Evolutionary conservation across 2,113 vertebrate genomes (phyloP).

Genomic region (Cacatua alba): DNA sequence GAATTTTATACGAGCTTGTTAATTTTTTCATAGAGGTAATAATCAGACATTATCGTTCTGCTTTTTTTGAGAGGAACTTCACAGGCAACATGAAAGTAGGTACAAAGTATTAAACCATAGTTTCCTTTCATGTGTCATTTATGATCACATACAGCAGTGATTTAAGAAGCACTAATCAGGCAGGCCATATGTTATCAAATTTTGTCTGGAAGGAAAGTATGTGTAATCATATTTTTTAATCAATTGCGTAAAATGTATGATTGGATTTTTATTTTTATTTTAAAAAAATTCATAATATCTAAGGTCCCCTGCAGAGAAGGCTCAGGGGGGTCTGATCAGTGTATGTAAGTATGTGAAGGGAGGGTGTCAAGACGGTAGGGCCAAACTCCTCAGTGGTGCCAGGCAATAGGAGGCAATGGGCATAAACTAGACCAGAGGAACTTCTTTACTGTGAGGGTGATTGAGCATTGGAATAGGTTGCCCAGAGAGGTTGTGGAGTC

Average conservation of each 20-base stretch:
- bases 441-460: background rate
- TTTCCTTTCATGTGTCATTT: background rate
- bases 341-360: background rate
- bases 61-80: background rate
- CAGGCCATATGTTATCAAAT: background rate
- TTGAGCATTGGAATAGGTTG: background rate
- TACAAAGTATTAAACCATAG: background rate
- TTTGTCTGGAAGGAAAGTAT: background rate
- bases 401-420: background rate
- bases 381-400: background rate
- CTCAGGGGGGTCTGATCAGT: background rate
- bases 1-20: background rate
- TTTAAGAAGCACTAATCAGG: background rate
- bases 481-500: background rate
- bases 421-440: background rate
- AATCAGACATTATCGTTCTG: background rate
- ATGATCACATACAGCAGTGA: background rate
- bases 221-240: background rate
- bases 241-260: background rate
- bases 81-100: background rate
- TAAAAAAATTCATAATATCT: background rate
- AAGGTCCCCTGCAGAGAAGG: background rate
- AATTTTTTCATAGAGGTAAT: background rate
- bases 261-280: background rate
- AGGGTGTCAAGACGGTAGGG: background rate